Conservation (phyloP, 2,797 vertebrate species). For the Sandelia bainsii region DNA sequence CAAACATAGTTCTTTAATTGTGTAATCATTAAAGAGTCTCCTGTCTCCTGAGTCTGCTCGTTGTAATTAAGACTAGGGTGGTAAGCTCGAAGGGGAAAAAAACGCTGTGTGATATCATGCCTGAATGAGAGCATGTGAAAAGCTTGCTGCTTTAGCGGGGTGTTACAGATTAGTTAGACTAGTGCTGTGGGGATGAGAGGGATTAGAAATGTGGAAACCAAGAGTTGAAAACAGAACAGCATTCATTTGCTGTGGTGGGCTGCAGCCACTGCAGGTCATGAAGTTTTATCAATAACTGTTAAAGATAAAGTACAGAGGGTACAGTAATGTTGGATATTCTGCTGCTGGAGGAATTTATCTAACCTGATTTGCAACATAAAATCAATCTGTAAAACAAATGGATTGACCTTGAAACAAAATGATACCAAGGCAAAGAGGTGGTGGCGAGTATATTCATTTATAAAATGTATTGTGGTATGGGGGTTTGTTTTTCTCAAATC, state of each 20-base stretch:
- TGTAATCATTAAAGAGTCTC: conserved; percentile 26
- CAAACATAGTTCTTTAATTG: conserved; percentile 8
- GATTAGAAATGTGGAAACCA: conserved; percentile 67
- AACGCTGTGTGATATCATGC: conserved; percentile 25
- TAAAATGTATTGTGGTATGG: conserved; percentile 15
- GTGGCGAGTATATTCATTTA: conserved; percentile 55
- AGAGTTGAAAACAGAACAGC: conserved; percentile 54
- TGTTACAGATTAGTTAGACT: conserved; percentile 60
- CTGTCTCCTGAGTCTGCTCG: conserved; percentile 34
- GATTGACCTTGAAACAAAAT: conserved; percentile 71
- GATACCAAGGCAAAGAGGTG: conserved; percentile 48
- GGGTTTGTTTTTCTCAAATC: conserved; percentile 30
- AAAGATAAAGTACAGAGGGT: conserved; percentile 65
- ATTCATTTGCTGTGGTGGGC: conserved; percentile 61
- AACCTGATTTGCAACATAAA: conserved; percentile 64
- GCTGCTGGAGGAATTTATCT: conserved; percentile 57
- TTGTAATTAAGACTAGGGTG: conserved; percentile 52
- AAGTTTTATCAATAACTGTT: conserved; percentile 68
- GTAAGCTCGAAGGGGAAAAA: conserved; percentile 25
- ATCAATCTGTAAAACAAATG: conserved; percentile 74
- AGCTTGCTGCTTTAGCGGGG: conserved; percentile 42
- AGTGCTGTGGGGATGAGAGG: conserved; percentile 49
- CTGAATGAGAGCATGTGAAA: conserved; percentile 49
- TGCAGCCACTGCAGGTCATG: conserved; percentile 60
- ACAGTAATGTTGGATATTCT: conserved; percentile 48